Evolutionary conservation across 2,113 vertebrate genomes (phyloP), one percentile per base, ranked within the genome.

Genomic region (Indicator indicator): DNA sequence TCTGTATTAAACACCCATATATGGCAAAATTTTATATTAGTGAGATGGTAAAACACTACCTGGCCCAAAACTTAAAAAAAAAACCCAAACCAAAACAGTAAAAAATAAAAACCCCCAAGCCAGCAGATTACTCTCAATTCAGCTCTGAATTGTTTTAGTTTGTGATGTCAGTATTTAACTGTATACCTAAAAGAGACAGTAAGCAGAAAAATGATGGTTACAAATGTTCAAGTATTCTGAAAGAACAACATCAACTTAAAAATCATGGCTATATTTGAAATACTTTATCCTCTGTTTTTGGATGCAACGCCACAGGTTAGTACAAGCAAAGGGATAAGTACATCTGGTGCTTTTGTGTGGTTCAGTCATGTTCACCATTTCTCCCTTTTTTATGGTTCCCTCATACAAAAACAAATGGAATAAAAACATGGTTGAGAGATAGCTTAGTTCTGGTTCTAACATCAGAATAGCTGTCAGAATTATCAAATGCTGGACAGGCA

Each of bases 361-460:
- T 89, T 93, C 79, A 75, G 83, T 86, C 89, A 86, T 68, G 93
- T 86, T 95, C 79, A 54, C 79, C 11, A 38, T 83, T 94, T 94
- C 65, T 88, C 71, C 30, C 69, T 36, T 82, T 87, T 94, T 86
- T 81, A 72, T 40, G 69, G 82, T 65, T 83, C 79, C 78, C n/a
- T 63, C 32, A 81, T 2, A 69, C 11, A 69, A 74, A 93, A 89
- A 60, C 62, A 94, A 95, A 89, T 26, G 58, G 73, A 94, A 83
- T 73, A 93, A 88, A 95, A 86, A 54, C 58, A 60, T 24, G 28
- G 40, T 79, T 58, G 56, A 75, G 62, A 91, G 95, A 84, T 46
- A 94, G 48, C 76, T 91, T 93, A 82, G 86, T 78, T 90, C 86
- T 91, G 72, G 70, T 88, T 78, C 79, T 72, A 83, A 50, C 50